phyloP scores from a whole-genome alignment of 2,888 invertebrate species.

The Ennomos fuscantarius region DNA sequence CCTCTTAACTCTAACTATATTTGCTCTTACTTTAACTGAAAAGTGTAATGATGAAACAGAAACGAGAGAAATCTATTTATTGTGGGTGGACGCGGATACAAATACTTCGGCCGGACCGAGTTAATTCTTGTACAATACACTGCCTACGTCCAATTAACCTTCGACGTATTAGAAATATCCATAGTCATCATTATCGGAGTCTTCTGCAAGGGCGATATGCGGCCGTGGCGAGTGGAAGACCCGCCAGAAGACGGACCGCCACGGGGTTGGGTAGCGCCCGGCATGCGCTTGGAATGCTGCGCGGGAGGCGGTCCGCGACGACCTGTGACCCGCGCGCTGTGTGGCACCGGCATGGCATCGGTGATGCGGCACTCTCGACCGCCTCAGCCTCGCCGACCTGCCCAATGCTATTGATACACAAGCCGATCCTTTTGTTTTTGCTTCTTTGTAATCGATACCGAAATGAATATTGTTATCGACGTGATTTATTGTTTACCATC shows the following conservation, averaged over 20 bases:
- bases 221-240: conserved; percentile 35
- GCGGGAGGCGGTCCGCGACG: conserved; percentile 70
- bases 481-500: conserved; percentile 34
- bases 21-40: no score
- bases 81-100: conserved; percentile 12
- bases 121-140: conserved; percentile 77
- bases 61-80: conserved; percentile 45
- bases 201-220: conserved; percentile 54
- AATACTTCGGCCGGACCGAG: conserved; percentile 46
- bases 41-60: conserved; percentile 42
- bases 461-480: conserved; percentile 33
- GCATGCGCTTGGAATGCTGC: conserved; percentile 57
- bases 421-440: conserved; percentile 17
- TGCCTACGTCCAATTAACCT: conserved; percentile 81
- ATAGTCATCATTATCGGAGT: conserved; percentile 74
- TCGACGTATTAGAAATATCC: conserved; percentile 75
- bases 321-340: conserved; percentile 74
- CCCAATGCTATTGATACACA: conserved; percentile 33
- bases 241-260: not conserved
- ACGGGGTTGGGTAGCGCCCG: conserved; percentile 34
- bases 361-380: conserved; percentile 61
- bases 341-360: conserved; percentile 61
- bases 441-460: conserved; percentile 42
- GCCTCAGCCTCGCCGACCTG: conserved; percentile 8
- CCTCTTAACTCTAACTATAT: no score